Evolutionary conservation across 2,113 vertebrate genomes (phyloP).

Genomic region (Gobio gobio): DNA sequence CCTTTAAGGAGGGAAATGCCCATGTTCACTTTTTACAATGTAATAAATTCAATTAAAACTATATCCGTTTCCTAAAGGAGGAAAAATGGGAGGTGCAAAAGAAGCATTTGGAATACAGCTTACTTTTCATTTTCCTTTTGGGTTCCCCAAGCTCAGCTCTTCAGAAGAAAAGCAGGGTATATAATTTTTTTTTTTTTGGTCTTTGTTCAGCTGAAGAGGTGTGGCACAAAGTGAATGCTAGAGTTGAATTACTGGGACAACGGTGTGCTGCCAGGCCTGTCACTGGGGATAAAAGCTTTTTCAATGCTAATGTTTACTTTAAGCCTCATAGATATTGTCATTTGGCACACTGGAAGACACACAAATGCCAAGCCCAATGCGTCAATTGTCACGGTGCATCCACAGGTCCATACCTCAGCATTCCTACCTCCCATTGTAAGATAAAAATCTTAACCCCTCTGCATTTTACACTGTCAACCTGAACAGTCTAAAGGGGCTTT

Average conservation of each 20-base stretch:
- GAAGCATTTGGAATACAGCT: constrained; percentile 21
- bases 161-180: constrained; percentile 42
- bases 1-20: neutral
- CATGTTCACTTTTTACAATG: neutral
- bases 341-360: constrained; percentile 39
- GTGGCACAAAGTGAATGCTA: constrained; percentile 41
- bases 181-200: constrained; percentile 31
- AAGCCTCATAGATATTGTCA: constrained; percentile 53
- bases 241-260: constrained; percentile 59
- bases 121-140: no score
- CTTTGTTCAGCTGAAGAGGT: constrained; percentile 50
- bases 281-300: constrained; percentile 53
- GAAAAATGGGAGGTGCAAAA: constrained; percentile 42
- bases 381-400: constrained; percentile 32
- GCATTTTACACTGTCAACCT: constrained; percentile 26
- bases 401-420: constrained; percentile 21
- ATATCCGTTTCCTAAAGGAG: constrained; percentile 42
- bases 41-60: constrained; percentile 42
- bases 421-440: constrained; percentile 31
- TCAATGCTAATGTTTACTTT: constrained; percentile 51
- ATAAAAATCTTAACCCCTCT: constrained; percentile 13
- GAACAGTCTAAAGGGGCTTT: neutral
- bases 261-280: constrained; percentile 51
- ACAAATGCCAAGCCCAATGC: constrained; percentile 41
- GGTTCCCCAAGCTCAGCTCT: constrained; percentile 38